These are phyloP conservation scores for Meteorus colon DNA, from an alignment of 2,888 invertebrate genomes.

Conservation along the genomic window DNA sequence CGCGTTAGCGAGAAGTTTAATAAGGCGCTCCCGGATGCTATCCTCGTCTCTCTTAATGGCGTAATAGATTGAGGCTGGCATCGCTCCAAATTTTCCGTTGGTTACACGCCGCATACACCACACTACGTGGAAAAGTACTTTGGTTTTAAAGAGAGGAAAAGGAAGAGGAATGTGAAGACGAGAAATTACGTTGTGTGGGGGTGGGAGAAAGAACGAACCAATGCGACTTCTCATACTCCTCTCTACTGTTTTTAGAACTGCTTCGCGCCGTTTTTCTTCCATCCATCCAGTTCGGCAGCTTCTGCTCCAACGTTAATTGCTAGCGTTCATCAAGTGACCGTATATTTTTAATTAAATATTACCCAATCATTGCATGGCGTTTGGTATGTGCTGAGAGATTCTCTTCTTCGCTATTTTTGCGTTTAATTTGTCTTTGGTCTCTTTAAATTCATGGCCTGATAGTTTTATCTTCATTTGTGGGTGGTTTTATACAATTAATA, in stretches of 20 bases:
- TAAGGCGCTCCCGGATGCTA: constrained; percentile 53
- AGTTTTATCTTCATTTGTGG: background rate
- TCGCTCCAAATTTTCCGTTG: constrained; percentile 54
- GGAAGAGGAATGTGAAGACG: background rate
- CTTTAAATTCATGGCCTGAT: background rate
- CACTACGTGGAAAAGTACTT: constrained; percentile 32
- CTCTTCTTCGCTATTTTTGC: background rate
- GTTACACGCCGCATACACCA: constrained; percentile 45
- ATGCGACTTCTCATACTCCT: background rate
- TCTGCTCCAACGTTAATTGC: constrained; percentile 55
- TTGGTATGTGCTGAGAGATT: background rate
- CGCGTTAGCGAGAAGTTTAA: constrained; percentile 51
- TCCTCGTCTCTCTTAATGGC: constrained; percentile 53
- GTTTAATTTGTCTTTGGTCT: background rate
- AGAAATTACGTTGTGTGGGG: background rate
- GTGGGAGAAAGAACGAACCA: background rate
- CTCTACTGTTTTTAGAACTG: constrained; percentile 4
- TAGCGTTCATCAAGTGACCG: constrained; percentile 53
- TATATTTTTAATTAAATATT: constrained; percentile 59
- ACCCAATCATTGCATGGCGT: constrained; percentile 40
- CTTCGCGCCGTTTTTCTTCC: background rate
- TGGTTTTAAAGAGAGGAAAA: background rate
- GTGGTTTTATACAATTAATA: too few species aligned
- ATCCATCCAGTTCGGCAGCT: constrained; percentile 40
- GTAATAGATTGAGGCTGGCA: constrained; percentile 59